Conservation (phyloP, 2,113 vertebrate genomes). For the Platanista minor region DNA sequence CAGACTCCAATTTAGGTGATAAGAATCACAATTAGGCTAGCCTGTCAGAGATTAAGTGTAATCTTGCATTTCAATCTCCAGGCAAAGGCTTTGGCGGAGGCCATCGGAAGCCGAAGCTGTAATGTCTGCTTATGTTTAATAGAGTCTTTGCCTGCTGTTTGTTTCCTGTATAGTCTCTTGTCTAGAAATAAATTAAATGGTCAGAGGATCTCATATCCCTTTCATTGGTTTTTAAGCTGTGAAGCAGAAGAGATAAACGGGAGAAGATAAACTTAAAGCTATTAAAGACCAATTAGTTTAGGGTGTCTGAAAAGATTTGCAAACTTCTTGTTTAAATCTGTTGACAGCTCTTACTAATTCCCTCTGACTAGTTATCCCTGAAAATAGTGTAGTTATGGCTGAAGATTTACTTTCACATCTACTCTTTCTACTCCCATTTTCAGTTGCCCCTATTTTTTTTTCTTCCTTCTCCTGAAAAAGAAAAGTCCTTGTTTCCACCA, state of each 20-base stretch:
- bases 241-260: background rate
- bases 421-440: background rate
- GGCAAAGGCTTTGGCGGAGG: background rate
- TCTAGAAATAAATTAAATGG: background rate
- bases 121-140: background rate
- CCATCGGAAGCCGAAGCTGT: background rate
- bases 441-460: background rate
- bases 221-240: conserved; percentile 1
- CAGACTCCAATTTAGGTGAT: conserved; percentile 45
- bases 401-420: background rate
- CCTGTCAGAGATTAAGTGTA: conserved; percentile 2
- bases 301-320: background rate
- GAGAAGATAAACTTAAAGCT: background rate
- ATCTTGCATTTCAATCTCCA: background rate
- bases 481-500: background rate
- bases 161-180: background rate
- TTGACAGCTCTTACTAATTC: background rate
- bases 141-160: background rate
- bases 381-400: background rate
- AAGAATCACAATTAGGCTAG: conserved; percentile 37
- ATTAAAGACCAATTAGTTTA: background rate
- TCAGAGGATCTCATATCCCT: background rate
- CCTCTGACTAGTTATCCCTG: background rate
- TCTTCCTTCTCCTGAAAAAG: background rate
- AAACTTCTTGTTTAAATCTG: background rate